These are phyloP conservation scores for Trypoxylus dichotomus DNA, from an alignment of 1,140 invertebrate species.

Conservation along the genomic window DNA sequence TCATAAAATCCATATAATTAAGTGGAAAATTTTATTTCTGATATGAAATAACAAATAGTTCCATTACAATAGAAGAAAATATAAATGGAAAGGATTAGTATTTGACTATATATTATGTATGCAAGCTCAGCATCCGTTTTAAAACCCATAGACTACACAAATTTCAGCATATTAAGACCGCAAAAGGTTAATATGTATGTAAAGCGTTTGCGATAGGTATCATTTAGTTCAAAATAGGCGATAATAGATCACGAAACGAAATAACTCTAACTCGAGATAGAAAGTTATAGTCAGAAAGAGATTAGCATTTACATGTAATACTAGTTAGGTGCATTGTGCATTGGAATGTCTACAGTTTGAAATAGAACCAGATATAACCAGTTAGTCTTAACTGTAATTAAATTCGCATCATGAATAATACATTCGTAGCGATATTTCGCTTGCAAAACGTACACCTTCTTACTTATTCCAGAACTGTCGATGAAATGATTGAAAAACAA, in stretches of 20 bases:
- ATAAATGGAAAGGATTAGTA: too few species aligned
- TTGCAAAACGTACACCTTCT: not conserved
- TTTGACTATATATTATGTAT: too few species aligned
- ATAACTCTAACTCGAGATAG: not conserved
- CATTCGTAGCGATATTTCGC: not conserved
- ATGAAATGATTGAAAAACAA: not conserved
- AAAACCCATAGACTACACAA: too few species aligned
- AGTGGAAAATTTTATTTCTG: too few species aligned
- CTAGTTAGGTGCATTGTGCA: not conserved
- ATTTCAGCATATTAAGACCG: too few species aligned
- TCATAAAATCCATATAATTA: too few species aligned
- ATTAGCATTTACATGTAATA: not conserved
- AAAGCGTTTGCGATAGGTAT: not conserved
- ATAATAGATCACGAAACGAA: too few species aligned
- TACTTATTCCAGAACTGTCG: not conserved
- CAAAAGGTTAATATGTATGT: too few species aligned
- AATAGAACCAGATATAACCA: not conserved
- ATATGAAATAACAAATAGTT: too few species aligned
- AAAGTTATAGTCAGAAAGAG: not conserved
- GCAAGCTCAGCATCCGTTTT: too few species aligned
- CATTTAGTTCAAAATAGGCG: too few species aligned
- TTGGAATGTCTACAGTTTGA: slow-evolving; percentile 5
- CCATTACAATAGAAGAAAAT: too few species aligned
- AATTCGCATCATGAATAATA: not conserved
- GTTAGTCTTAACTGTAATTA: not conserved